Evolutionary conservation across 2,888 invertebrate genomes (phyloP), one percentile per base, ranked within the genome.

Genomic region (Sarcophaga caerulescens): DNA sequence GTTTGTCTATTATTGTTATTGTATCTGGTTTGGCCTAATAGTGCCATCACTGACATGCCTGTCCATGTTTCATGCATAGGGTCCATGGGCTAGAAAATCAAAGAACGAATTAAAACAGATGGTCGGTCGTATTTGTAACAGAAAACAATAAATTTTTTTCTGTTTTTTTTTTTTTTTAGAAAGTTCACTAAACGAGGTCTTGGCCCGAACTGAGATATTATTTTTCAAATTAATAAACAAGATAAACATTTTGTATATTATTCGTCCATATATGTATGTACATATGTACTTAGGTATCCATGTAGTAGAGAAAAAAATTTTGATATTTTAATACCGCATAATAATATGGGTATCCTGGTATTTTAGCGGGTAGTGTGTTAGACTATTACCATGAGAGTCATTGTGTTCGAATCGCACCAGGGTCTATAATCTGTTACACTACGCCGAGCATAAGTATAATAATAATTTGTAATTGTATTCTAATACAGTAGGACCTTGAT

Each of bases 21-120:
- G 44, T 79, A 78, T 84, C 59, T 81, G 76, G 71, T 77, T 77
- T 66, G 73, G 68, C 57, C 45, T 76, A 77, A 76, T 76, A 73
- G 60, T 81, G 65, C 70, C 70, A 60, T 17, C 52, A 52, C 14
- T 52, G 17, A 52, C 52, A 14, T 52, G 52, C 60, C 35, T 69
- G 71, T 35, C 66, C 35, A 76, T n/a, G n/a, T n/a, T 71, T 63
- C 60, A 35, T 70, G 80, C 17, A 62, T 62, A 68, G 73, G 68
- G 68, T 44, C 11, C n/a, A 66, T 60, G 52, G 14, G 71, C 52
- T 60, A 66, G 63, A 45, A 25, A 75, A 69, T 45, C 77, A 62
- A 45, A 83, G 68, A 81, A 81, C n/a, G 62, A 68, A 52, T 74
- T 52, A 59, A 83, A 71, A 71, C 71, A 76, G 70, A 76, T 76